Percentiles rank a stretch among this genome's conserved stretches.
These are phyloP conservation scores for Hycleus cichorii DNA, from an alignment of 1,140 invertebrate species.

Conservation along the genomic window DNA sequence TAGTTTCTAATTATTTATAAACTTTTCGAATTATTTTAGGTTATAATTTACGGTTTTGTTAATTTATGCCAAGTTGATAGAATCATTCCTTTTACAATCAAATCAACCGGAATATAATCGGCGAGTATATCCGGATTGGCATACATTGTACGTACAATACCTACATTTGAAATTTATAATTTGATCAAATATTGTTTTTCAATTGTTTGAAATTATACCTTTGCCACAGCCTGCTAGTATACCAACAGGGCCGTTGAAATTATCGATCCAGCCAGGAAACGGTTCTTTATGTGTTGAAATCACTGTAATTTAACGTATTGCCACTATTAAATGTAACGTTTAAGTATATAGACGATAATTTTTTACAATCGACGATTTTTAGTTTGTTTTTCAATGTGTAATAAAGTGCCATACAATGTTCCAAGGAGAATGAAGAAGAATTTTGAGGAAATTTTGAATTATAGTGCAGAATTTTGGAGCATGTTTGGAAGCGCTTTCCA, in stretches of 20 bases:
- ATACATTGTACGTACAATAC: slow-evolving; percentile 66
- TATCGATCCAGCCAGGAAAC: slow-evolving; percentile 83
- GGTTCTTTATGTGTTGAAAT: slow-evolving; percentile 59
- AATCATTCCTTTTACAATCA: slow-evolving; percentile 75
- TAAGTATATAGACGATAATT: background rate
- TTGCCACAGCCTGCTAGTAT: slow-evolving; percentile 68
- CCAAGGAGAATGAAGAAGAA: too few species aligned
- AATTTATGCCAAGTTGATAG: slow-evolving; percentile 61
- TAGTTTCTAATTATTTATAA: too few species aligned
- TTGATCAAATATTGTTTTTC: background rate
- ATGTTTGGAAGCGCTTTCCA: too few species aligned
- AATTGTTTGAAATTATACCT: slow-evolving; percentile 41
- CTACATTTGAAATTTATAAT: slow-evolving; percentile 22
- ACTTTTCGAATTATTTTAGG: too few species aligned
- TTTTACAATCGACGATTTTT: background rate
- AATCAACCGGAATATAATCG: slow-evolving; percentile 83
- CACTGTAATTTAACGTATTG: slow-evolving; percentile 44
- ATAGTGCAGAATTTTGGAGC: too few species aligned
- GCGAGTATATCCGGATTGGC: slow-evolving; percentile 53
- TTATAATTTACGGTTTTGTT: background rate
- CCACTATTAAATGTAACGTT: background rate
- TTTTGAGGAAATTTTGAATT: too few species aligned
- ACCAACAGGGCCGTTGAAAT: slow-evolving; percentile 87
- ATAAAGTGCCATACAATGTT: too few species aligned
- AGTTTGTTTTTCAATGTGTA: too few species aligned